phyloP scores from a whole-genome alignment of 2,888 invertebrate species.

The Dastarcus helophoroides region DNA sequence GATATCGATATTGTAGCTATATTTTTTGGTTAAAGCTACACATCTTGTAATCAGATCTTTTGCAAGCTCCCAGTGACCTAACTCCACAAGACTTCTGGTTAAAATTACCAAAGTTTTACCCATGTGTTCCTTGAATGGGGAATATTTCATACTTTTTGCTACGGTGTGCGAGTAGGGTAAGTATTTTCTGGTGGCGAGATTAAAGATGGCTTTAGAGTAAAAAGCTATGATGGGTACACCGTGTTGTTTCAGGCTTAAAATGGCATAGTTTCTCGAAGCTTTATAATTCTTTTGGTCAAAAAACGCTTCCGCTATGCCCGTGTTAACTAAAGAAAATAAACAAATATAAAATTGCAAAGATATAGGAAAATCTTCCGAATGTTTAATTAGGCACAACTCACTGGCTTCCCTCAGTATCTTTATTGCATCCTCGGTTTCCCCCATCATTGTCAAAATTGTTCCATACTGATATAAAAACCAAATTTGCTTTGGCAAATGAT shows the following conservation, averaged over 20 bases:
- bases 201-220: slow-evolving; percentile 10
- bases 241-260: slow-evolving; percentile 22
- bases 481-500: slow-evolving; percentile 21
- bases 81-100: slow-evolving; percentile 18
- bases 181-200: slow-evolving; percentile 1
- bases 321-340: slow-evolving; percentile 6
- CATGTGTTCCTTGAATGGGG: slow-evolving; percentile 14
- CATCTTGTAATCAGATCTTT: slow-evolving; percentile 22
- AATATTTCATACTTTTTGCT: background rate
- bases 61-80: slow-evolving; percentile 25
- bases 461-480: slow-evolving; percentile 30
- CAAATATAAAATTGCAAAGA: slow-evolving; percentile 6
- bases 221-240: slow-evolving; percentile 21
- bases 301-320: slow-evolving; percentile 18
- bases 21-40: slow-evolving; percentile 32
- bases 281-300: slow-evolving; percentile 17
- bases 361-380: slow-evolving; percentile 11
- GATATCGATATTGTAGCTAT: slow-evolving; percentile 34
- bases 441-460: slow-evolving; percentile 25
- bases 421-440: slow-evolving; percentile 27
- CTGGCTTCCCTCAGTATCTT: slow-evolving; percentile 21
- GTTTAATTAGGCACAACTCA: slow-evolving; percentile 11
- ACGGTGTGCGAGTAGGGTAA: background rate
- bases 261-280: slow-evolving; percentile 20
- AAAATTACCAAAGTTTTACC: slow-evolving; percentile 19